Conservation (phyloP, 2,888 invertebrate species). For the Lapara coniferarum region DNA sequence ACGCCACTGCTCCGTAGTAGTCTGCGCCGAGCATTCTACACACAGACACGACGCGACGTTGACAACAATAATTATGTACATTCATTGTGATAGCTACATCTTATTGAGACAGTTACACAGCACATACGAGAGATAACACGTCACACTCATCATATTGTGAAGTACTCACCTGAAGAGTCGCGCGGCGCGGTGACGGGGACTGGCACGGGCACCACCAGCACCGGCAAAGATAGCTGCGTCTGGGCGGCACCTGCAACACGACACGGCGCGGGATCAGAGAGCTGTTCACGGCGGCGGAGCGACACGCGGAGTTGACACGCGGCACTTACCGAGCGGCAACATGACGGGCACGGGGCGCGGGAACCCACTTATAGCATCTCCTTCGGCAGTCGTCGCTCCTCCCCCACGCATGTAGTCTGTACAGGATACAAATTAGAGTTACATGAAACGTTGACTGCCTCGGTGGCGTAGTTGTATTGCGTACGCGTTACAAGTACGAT, state of each 20-base stretch:
- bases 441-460: too few species aligned
- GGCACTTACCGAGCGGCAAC: conserved; percentile 43
- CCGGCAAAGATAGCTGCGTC: conserved; percentile 38
- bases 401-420: conserved; percentile 41
- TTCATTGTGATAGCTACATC: too few species aligned
- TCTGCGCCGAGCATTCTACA: conserved; percentile 1
- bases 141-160: too few species aligned
- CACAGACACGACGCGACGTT: background rate
- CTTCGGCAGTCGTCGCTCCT: conserved; percentile 30
- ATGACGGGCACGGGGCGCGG: conserved; percentile 42
- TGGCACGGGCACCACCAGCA: conserved; percentile 57
- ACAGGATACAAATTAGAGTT: conserved; percentile 22
- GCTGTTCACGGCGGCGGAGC: background rate
- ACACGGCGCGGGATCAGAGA: background rate
- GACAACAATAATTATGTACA: too few species aligned
- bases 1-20: too few species aligned
- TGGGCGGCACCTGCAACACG: conserved; percentile 30
- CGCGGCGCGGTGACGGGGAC: conserved; percentile 38
- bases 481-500: too few species aligned
- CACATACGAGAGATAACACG: too few species aligned
- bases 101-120: too few species aligned
- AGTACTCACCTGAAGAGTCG: background rate
- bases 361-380: conserved; percentile 39
- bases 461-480: too few species aligned
- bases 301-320: background rate